phyloP scores from a whole-genome alignment of 2,113 vertebrate species.

The Fulica atra region DNA sequence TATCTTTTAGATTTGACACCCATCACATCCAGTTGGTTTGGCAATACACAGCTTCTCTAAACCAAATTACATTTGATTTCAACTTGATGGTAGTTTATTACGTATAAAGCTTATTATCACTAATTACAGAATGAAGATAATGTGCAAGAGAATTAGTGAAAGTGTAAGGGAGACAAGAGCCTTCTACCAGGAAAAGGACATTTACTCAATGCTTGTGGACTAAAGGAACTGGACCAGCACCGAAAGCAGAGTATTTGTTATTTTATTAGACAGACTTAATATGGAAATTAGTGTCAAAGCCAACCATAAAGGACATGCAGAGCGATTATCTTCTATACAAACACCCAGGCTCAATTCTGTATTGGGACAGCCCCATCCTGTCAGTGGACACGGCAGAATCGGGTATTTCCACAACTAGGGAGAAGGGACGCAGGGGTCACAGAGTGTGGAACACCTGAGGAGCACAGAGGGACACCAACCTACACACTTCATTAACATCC shows the following conservation, averaged over 20 bases:
- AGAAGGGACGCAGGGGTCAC: not conserved
- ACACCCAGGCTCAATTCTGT: not conserved
- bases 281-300: not conserved
- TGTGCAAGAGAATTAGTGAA: not conserved
- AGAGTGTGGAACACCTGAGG: not conserved
- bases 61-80: constrained; percentile 7
- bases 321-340: not conserved
- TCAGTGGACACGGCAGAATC: not conserved
- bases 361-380: not conserved
- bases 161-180: not conserved
- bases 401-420: not conserved
- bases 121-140: constrained; percentile 38
- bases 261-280: not conserved
- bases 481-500: fast-evolving
- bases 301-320: not conserved
- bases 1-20: not conserved
- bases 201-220: not conserved
- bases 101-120: not conserved
- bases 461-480: not conserved
- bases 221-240: not conserved
- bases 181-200: not conserved
- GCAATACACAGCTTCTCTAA: not conserved
- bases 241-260: not conserved
- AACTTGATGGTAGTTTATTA: constrained; percentile 20
- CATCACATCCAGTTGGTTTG: not conserved